These are phyloP conservation scores for Chiroxiphia lanceolata DNA, from an alignment of 2,797 vertebrate genomes.

Conservation along the genomic window DNA sequence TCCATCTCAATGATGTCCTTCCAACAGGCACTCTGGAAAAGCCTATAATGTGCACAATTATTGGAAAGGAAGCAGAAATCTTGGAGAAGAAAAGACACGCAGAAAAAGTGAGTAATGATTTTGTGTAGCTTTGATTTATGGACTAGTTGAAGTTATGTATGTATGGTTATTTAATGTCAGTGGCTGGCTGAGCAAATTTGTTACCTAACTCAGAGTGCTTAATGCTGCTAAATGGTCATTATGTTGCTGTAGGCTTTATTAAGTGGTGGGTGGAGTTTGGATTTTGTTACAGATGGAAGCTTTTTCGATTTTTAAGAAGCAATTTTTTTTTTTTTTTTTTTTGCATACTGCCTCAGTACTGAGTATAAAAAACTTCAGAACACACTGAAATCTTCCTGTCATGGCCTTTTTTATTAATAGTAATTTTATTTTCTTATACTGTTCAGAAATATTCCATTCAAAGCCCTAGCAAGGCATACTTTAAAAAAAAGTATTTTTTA, in stretches of 20 bases:
- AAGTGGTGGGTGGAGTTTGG: background rate
- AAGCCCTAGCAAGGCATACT: background rate
- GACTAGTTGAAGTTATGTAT: background rate
- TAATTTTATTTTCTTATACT: background rate
- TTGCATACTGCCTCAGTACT: background rate
- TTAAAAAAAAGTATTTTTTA: background rate
- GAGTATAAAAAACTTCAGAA: background rate
- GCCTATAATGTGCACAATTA: background rate
- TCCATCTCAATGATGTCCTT: background rate
- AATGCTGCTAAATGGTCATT: background rate
- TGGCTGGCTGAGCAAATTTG: conserved; percentile 5
- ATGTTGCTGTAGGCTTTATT: conserved; percentile 8
- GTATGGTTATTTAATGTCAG: background rate
- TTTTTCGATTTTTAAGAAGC: background rate
- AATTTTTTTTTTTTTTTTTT: background rate
- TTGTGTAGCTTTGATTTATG: conserved; percentile 39
- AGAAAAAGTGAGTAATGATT: conserved; percentile 2
- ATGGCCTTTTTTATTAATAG: background rate
- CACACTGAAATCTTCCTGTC: background rate
- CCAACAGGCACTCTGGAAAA: background rate
- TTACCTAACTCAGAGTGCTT: background rate
- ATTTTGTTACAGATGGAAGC: background rate
- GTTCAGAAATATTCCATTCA: background rate
- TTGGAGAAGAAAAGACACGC: background rate
- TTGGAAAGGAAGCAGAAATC: background rate